Percentiles rank a stretch among this genome's conserved stretches.
Evolutionary conservation across 2,888 invertebrate genomes (phyloP).

Genomic region (Acleris sparsana): DNA sequence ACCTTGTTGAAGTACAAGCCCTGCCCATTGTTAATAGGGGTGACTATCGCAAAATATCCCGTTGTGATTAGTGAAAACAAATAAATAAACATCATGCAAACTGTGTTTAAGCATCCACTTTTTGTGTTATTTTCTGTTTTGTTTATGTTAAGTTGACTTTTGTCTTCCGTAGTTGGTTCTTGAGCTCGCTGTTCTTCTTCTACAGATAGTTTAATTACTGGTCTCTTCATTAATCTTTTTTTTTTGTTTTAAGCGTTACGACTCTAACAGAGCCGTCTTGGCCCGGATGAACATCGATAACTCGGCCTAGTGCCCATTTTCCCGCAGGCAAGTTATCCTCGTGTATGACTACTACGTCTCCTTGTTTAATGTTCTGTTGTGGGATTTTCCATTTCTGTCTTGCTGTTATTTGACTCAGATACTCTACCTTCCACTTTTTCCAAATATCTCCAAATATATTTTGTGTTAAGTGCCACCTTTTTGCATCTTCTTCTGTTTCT

Average conservation of each 20-base stretch:
- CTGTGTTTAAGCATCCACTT: background rate
- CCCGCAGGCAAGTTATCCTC: no score
- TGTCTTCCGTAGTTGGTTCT: background rate
- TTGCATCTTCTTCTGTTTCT: no score
- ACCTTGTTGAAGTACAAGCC: no score
- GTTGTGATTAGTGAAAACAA: background rate
- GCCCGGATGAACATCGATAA: constrained; percentile 11
- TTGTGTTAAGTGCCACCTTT: no score
- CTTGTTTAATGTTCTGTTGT: no score
- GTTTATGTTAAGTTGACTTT: background rate
- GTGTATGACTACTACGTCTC: no score
- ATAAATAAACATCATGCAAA: constrained; percentile 10
- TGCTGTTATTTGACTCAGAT: no score
- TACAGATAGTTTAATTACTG: constrained; percentile 20
- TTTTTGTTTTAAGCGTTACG: constrained; percentile 30
- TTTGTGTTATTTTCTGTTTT: background rate
- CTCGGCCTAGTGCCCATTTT: constrained; percentile 24
- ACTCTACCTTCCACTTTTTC: no score
- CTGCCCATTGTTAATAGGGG: background rate
- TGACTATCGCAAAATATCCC: background rate
- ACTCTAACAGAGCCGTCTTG: constrained; percentile 2
- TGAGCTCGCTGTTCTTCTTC: background rate
- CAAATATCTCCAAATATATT: no score
- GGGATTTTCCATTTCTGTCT: no score
- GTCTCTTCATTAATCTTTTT: constrained; percentile 24